phyloP scores from a whole-genome alignment of 2,888 invertebrate genomes.

The Uloborus plumipes region DNA sequence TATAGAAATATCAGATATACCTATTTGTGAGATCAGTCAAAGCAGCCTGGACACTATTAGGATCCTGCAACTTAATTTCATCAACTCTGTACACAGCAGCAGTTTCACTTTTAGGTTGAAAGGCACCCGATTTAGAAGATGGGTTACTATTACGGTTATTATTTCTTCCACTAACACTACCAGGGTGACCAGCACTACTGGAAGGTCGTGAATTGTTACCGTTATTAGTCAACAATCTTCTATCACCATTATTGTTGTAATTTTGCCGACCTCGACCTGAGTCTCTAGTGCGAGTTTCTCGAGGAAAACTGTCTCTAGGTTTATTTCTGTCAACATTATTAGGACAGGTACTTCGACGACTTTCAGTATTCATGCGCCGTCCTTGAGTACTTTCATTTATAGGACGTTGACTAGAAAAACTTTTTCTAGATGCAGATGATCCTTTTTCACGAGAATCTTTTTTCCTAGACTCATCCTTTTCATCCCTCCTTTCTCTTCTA shows the following conservation, averaged over 20 bases:
- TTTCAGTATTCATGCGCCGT: constrained; percentile 54
- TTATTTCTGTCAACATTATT: constrained; percentile 40
- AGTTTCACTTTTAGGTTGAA: constrained; percentile 66
- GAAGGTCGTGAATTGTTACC: constrained; percentile 69
- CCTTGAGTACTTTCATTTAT: constrained; percentile 70
- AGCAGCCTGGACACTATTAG: constrained; percentile 75
- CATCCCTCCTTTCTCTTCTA: constrained; percentile 69
- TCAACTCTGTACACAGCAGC: constrained; percentile 74
- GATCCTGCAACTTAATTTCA: constrained; percentile 75
- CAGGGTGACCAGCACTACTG: constrained; percentile 69
- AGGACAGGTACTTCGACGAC: constrained; percentile 34
- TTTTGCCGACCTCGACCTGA: constrained; percentile 51
- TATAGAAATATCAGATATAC: constrained; percentile 24
- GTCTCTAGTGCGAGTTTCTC: constrained; percentile 55
- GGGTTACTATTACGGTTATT: constrained; percentile 66
- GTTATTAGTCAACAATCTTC: constrained; percentile 62
- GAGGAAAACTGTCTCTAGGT: constrained; percentile 43
- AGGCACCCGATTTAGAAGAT: constrained; percentile 54
- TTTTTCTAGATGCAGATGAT: constrained; percentile 43
- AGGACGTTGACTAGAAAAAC: constrained; percentile 72
- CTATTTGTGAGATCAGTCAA: constrained; percentile 68
- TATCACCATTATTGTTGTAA: constrained; percentile 7
- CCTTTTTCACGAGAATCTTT: constrained; percentile 67
- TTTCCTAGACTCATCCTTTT: constrained; percentile 66
- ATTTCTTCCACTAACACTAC: constrained; percentile 66